These are phyloP conservation scores for Anguilla japonica DNA, from an alignment of 2,113 vertebrate genomes.

Conservation along the genomic window DNA sequence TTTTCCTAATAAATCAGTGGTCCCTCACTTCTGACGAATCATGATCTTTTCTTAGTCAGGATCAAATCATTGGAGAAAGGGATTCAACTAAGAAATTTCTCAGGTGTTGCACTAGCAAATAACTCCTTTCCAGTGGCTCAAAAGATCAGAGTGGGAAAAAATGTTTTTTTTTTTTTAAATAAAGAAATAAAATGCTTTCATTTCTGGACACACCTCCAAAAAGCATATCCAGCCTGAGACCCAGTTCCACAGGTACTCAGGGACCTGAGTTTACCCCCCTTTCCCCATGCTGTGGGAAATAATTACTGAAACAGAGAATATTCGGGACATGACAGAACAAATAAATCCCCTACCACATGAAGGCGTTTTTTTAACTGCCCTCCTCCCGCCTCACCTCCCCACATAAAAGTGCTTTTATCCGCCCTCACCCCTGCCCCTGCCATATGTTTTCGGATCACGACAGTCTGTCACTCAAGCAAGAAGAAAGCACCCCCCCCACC, in stretches of 20 bases:
- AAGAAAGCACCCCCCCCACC: neutral
- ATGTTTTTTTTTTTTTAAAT: too few species aligned
- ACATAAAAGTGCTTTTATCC: neutral
- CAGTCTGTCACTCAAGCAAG: neutral
- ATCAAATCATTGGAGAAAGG: too few species aligned
- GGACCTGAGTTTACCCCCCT: neutral
- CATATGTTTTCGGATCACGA: neutral
- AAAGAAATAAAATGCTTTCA: neutral
- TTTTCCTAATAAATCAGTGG: too few species aligned
- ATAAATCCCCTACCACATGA: conserved; percentile 31
- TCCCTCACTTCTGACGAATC: too few species aligned
- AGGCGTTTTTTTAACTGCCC: neutral
- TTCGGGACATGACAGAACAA: conserved; percentile 22
- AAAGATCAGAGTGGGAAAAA: too few species aligned
- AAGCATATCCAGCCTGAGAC: too few species aligned
- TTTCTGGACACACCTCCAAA: neutral
- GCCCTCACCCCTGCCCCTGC: neutral
- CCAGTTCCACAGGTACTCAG: neutral
- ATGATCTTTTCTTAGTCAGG: too few species aligned
- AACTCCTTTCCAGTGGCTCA: too few species aligned
- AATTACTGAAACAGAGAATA: conserved; percentile 14
- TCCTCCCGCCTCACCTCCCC: neutral
- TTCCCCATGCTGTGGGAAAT: neutral
- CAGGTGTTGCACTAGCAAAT: too few species aligned
- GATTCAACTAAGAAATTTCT: too few species aligned